Base-by-base conservation (phyloP, 1,140 invertebrate genomes). In the Pseudobourletiella spinata region DNA sequence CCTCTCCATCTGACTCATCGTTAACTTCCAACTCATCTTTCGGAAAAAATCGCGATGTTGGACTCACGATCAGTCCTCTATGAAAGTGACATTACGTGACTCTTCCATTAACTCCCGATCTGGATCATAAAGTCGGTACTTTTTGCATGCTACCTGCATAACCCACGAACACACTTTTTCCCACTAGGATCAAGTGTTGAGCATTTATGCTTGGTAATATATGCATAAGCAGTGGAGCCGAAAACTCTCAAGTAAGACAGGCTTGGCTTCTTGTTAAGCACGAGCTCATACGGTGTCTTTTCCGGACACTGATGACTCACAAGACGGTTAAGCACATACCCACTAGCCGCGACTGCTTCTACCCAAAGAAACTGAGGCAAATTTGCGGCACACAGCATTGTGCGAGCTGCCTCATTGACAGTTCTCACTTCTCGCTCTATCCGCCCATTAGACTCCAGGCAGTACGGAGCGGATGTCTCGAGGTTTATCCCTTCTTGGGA, bases 341-440 rank as follows among this genome's bases (percentile, higher is more conserved):
- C 72, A 4, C 75, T 76, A 39, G 71, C 76, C 39, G 68, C 64
- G 0, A 75, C 68, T 26, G 76, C 74, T 66, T 78, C 74, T 11
- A 72, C 74, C 76, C 75, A 79, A 67, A 74, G 74, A 46, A 24
- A 52, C 29, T 69, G 69, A 16, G 62, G 32, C 16, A 78, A 32
- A 8, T 67, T 48, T 32, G 67, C 67, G 64, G 77, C 71, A 22
- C 29, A 57, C 61, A 81, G 26, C 68, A 77, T 64, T 52, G 71
- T 67, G 64, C 74, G 68, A 26, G 74, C 73, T 60, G 66, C 72
- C 22, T 77, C 72, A 1, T 72, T 54, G 6, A 79, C 57, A 6
- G 71, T 78, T 24, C 76, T 56, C 57, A 78, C 78, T 25, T 68
- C 66, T 52, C 74, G 59, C 67, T 79, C 77, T 6, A 72, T 70